Percentiles rank a stretch among this genome's conserved stretches.
phyloP scores from a whole-genome alignment of 2,113 vertebrate genomes.

The Xenopus borealis region DNA sequence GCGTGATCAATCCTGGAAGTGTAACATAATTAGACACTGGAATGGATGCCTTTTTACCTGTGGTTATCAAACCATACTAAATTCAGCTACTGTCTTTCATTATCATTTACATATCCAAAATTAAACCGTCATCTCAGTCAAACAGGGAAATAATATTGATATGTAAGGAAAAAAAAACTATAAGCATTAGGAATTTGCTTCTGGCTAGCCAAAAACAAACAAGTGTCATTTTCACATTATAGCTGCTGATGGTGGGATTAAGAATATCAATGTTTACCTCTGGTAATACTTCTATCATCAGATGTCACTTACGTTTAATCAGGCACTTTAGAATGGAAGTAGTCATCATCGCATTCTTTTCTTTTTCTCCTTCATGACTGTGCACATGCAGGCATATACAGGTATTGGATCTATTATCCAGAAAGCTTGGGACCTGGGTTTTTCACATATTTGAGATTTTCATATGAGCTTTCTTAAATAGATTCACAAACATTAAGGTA shows the following conservation, averaged over 20 bases:
- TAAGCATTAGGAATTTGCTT: constrained; percentile 38
- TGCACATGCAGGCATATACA: no score
- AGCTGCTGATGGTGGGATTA: constrained; percentile 19
- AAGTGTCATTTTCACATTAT: constrained; percentile 35
- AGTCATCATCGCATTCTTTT: no score
- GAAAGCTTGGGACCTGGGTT: no score
- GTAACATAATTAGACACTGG: constrained; percentile 42
- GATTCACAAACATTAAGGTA: no score
- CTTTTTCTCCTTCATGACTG: no score
- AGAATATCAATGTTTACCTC: not conserved
- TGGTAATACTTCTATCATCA: constrained; percentile 11
- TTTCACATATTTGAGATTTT: no score
- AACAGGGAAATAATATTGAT: constrained; percentile 42
- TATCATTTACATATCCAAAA: constrained; percentile 42
- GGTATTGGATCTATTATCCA: no score
- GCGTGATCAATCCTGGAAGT: constrained; percentile 44
- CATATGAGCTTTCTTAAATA: no score
- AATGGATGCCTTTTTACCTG: constrained; percentile 39
- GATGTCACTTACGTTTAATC: not conserved
- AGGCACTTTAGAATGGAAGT: no score
- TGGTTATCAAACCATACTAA: constrained; percentile 33
- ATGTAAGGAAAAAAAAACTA: constrained; percentile 21
- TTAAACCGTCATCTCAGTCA: constrained; percentile 24
- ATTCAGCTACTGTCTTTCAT: constrained; percentile 20
- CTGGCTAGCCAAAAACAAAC: constrained; percentile 32